A percentile compares a stretch with the other conserved stretches of the same genome.
Conservation (phyloP, 2,888 invertebrate species). For the Rapana venosa region DNA sequence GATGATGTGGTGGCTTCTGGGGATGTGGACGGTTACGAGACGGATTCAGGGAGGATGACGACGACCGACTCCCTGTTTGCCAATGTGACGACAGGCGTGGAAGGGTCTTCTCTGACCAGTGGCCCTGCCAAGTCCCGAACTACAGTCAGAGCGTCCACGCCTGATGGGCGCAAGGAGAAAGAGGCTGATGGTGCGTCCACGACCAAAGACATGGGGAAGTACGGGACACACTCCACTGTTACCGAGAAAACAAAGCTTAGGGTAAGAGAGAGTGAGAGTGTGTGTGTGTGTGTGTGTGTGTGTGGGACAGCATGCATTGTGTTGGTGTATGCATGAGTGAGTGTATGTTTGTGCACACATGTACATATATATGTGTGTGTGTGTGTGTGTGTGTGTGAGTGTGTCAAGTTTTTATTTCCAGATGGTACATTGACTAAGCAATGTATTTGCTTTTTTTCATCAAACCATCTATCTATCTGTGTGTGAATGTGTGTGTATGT, state of each 20-base stretch:
- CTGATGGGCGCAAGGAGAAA: neutral
- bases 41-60: neutral
- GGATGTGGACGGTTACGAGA: neutral
- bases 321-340: neutral
- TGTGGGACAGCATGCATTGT: too few species aligned
- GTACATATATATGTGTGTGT: neutral
- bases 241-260: neutral
- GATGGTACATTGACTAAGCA: too few species aligned
- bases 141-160: neutral
- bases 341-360: neutral
- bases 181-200: neutral
- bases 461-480: too few species aligned
- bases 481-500: too few species aligned
- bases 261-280: neutral
- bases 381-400: conserved; percentile 24
- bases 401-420: too few species aligned
- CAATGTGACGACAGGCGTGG: too few species aligned
- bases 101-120: neutral
- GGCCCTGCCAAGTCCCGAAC: neutral
- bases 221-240: too few species aligned
- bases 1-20: neutral
- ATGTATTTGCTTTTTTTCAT: too few species aligned
- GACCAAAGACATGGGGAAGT: too few species aligned
- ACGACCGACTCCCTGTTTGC: neutral
- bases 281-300: too few species aligned